Evolutionary conservation across 2,113 vertebrate species (phyloP).

Genomic region (Mirounga angustirostris): DNA sequence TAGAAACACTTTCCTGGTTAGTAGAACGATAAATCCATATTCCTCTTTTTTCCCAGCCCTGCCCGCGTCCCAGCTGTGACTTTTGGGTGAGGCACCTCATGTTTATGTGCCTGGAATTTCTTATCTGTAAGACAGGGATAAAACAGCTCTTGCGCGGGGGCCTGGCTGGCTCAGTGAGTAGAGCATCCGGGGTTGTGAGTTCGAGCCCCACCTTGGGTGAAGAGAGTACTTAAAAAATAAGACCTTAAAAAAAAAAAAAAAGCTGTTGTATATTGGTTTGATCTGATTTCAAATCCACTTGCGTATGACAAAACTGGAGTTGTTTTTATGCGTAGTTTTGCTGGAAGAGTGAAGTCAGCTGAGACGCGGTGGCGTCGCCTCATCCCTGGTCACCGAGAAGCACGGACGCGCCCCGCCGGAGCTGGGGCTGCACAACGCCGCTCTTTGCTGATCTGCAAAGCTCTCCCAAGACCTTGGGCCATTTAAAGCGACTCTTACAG

Average conservation of each 20-base stretch:
- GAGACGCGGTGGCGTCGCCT: neutral
- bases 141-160: neutral
- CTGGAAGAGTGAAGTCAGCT: neutral
- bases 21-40: neutral
- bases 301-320: neutral
- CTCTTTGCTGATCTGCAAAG: neutral
- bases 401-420: too few relatives aligned
- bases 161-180: neutral
- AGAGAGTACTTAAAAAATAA: neutral
- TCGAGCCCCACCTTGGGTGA: neutral
- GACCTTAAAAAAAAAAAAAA: too few relatives aligned
- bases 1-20: neutral
- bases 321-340: neutral
- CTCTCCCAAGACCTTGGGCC: neutral
- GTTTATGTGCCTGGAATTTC: neutral
- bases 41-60: neutral
- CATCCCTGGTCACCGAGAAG: neutral
- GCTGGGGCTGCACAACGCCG: neutral
- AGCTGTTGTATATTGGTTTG: neutral
- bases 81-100: neutral
- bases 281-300: neutral
- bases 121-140: neutral
- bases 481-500: neutral
- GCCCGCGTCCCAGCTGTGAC: neutral
- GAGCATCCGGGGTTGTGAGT: neutral